Percentiles rank a stretch among this genome's conserved stretches.
phyloP scores from a whole-genome alignment of 2,797 vertebrate species.

The Siniperca undulata region DNA sequence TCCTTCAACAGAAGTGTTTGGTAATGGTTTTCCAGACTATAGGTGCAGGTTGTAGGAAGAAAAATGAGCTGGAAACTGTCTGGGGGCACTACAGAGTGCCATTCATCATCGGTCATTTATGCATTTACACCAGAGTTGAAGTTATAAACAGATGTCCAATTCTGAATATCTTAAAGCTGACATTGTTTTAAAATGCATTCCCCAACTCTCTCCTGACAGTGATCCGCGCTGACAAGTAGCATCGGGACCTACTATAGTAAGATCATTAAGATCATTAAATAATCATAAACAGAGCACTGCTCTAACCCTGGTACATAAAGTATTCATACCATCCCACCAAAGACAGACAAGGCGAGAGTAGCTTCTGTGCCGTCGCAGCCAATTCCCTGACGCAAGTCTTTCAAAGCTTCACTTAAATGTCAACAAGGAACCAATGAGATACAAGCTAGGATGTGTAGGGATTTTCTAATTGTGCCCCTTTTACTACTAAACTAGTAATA shows the following conservation, averaged over 20 bases:
- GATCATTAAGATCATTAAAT: conserved; percentile 72
- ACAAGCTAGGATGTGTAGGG: background rate
- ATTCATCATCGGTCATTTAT: conserved; percentile 4
- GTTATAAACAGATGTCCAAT: conserved; percentile 20
- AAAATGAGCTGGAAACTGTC: conserved; percentile 17
- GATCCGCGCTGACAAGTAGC: conserved; percentile 43
- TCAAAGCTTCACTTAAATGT: conserved; percentile 17
- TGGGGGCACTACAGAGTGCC: background rate
- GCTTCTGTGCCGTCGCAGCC: background rate
- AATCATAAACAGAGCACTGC: conserved; percentile 53
- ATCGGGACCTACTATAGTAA: conserved; percentile 32
- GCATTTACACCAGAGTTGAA: conserved; percentile 1
- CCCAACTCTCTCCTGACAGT: conserved; percentile 35
- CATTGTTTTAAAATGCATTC: conserved; percentile 31
- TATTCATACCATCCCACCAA: conserved; percentile 64
- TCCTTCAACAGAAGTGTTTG: background rate
- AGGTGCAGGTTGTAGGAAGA: background rate
- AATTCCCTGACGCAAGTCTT: conserved; percentile 11
- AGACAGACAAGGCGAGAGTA: conserved; percentile 22
- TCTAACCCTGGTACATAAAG: conserved; percentile 58
- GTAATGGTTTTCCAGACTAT: conserved; percentile 5
- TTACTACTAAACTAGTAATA: conserved; percentile 26
- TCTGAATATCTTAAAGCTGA: conserved; percentile 14
- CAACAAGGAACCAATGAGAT: conserved; percentile 7
- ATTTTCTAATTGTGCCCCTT: conserved; percentile 2